Percentiles rank a stretch among this genome's conserved stretches.
phyloP scores from a whole-genome alignment of 1,140 invertebrate genomes.

The Chymomyza costata region DNA sequence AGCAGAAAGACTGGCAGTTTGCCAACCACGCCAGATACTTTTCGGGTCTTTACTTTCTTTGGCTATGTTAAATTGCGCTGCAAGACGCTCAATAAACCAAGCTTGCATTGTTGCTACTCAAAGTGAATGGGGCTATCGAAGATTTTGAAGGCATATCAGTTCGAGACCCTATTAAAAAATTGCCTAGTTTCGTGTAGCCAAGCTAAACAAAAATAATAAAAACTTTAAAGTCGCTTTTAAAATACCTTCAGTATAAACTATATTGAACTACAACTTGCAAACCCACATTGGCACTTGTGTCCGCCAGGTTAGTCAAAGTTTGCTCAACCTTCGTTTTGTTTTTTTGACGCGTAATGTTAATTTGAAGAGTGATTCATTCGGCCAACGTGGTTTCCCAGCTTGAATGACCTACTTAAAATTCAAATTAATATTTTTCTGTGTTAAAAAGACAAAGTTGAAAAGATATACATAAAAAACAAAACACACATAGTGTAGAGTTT shows the following conservation, averaged over 20 bases:
- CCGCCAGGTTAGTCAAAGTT: conserved; percentile 35
- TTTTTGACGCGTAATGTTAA: conserved; percentile 24
- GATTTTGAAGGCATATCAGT: no score
- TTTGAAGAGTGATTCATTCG: conserved; percentile 44
- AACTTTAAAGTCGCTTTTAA: no score
- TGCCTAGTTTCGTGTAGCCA: no score
- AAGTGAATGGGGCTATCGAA: conserved; percentile 8
- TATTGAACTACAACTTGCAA: no score
- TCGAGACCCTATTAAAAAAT: no score
- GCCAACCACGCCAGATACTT: conserved; percentile 29
- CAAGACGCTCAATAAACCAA: no score
- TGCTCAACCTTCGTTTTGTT: conserved; percentile 50
- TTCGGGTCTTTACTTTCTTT: conserved; percentile 63
- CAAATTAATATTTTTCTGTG: conserved; percentile 33
- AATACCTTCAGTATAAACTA: no score
- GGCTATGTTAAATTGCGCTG: conserved; percentile 26
- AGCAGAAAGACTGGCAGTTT: conserved; percentile 36
- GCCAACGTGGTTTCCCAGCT: conserved; percentile 49
- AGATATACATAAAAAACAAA: conserved; percentile 24
- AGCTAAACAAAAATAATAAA: no score
- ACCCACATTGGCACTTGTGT: no score
- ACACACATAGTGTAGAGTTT: conserved; percentile 5
- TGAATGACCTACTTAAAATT: conserved; percentile 56
- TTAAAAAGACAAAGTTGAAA: conserved; percentile 10
- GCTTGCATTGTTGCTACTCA: conserved; percentile 36